Base-by-base conservation (phyloP, 1,140 invertebrate genomes). In the Aphelenchoides avenae region DNA sequence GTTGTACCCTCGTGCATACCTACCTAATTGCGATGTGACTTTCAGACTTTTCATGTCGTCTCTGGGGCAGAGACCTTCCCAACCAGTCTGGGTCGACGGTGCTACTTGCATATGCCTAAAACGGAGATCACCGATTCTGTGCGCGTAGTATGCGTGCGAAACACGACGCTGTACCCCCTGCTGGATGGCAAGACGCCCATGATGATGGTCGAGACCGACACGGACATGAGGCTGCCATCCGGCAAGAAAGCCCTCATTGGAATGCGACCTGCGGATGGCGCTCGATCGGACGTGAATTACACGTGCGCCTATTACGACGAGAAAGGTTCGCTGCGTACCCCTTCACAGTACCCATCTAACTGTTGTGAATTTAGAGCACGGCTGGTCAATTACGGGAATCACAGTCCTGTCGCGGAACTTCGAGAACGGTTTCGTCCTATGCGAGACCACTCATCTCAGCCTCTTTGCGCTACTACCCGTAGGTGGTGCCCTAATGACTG, bases 301-400 rank as follows among this genome's bases (percentile, higher is more conserved):
- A 67, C 64, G 3, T 67, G 64, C 40, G 64, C 64, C 26, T 51
- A 41, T 37, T 67, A 55, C 42, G 67, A 67, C 51, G 24, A 67
- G 15, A 59, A 64, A 26, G 36, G 57, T 58, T 15, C 22, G 40
- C 31, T 26, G 22, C 41, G 29, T 3, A 40, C 41, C 6, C n/a
- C n/a, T n/a, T n/a, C n/a, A n/a, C n/a, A n/a, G n/a, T n/a, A n/a
- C n/a, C n/a, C n/a, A n/a, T n/a, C 24, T 5, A 15, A 34, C 18
- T 27, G 34, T 24, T 30, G 20, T 31, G 30, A 37, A 9, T 53
- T 51, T 18, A 58, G 58, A 36, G 20, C 41, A 60, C 48, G 52
- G 29, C 27, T 68, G 65, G 65, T 71, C 68, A 22, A 65, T 50
- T 5, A 44, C 61, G n/a, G 65, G 66, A 22, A 53, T 72, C 29